A percentile compares a stretch with the other conserved stretches of the same genome.
Evolutionary conservation across 2,113 vertebrate species (phyloP).

Genomic region (Microcebus griseorufus): DNA sequence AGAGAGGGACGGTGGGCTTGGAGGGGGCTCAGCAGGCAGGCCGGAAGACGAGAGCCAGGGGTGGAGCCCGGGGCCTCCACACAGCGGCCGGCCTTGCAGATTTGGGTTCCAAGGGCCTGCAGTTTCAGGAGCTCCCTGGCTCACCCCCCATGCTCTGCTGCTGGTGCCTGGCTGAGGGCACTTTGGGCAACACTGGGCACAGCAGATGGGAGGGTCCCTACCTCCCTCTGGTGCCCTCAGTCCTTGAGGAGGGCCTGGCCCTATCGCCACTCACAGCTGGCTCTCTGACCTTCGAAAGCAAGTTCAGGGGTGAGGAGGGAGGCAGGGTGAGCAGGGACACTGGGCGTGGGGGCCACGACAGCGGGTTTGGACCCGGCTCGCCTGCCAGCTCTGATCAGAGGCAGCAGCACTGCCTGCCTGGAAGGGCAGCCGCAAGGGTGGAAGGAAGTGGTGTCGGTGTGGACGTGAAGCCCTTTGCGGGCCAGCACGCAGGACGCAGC

Average conservation of each 20-base stretch:
- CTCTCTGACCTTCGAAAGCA: background rate
- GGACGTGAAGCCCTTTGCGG: fast-evolving
- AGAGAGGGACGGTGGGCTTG: background rate
- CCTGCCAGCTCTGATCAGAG: background rate
- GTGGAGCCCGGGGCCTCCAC: background rate
- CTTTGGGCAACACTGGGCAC: background rate
- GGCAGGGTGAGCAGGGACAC: fast-evolving
- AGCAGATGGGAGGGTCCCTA: fast-evolving
- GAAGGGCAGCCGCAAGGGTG: background rate
- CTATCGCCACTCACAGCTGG: background rate
- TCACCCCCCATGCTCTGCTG: too few relatives aligned
- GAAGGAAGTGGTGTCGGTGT: background rate
- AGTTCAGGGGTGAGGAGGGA: background rate
- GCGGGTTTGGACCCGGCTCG: background rate
- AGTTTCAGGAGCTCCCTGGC: background rate
- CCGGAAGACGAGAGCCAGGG: fast-evolving
- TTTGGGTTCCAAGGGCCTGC: background rate
- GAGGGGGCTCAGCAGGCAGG: background rate
- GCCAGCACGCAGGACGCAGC: fast-evolving
- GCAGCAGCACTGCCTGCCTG: fast-evolving
- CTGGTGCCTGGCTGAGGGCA: background rate
- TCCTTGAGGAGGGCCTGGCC: background rate
- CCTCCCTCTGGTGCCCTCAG: fast-evolving
- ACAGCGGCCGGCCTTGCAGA: background rate
- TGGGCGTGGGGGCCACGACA: background rate